Evolutionary conservation across 2,113 vertebrate genomes (phyloP).

Genomic region (Heptranchias perlo): DNA sequence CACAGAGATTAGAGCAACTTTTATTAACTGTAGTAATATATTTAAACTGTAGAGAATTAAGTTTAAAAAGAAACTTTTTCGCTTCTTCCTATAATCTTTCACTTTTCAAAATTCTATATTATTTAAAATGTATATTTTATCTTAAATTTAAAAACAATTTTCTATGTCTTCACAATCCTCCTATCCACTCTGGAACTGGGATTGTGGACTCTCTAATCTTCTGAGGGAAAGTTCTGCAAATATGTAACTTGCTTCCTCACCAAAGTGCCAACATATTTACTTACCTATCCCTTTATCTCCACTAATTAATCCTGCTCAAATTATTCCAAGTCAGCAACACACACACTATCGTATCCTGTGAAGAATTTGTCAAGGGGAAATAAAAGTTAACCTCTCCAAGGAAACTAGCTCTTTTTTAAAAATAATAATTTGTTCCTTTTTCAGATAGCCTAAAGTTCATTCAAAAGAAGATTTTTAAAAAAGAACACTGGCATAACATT

Average conservation of each 20-base stretch:
- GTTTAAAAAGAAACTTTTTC: background rate
- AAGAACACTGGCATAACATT: too few species aligned
- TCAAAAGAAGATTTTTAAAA: background rate
- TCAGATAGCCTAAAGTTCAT: background rate
- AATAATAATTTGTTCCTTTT: background rate
- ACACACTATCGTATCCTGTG: too few species aligned
- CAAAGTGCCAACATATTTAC: too few species aligned
- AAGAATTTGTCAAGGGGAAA: too few species aligned
- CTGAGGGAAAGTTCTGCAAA: background rate
- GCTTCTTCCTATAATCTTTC: background rate
- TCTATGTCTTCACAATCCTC: background rate
- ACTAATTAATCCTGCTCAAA: too few species aligned
- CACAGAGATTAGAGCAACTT: background rate
- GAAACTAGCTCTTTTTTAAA: background rate
- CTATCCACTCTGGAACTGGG: background rate
- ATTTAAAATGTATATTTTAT: background rate
- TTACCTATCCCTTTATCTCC: background rate
- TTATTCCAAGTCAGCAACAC: too few species aligned
- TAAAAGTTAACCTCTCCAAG: background rate
- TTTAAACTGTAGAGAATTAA: background rate
- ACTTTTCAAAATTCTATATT: background rate
- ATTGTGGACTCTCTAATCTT: background rate
- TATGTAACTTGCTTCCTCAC: background rate
- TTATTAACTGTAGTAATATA: background rate
- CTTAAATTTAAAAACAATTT: background rate